phyloP scores from a whole-genome alignment of 2,113 vertebrate species.

The Podarcis cretensis region DNA sequence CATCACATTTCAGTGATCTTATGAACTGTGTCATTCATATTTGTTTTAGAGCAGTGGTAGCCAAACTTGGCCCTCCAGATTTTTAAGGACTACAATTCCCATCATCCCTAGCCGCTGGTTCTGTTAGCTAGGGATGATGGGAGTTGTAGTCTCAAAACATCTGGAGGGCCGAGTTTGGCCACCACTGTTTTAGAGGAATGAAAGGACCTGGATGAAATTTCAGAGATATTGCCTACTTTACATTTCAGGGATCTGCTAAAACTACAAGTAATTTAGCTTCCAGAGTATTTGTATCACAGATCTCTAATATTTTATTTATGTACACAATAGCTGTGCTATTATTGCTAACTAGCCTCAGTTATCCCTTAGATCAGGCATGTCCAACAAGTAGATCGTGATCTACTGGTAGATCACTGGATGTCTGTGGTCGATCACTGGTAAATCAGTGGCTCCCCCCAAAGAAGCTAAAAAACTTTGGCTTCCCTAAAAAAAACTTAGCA shows the following conservation, averaged over 20 bases:
- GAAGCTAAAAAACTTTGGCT: no score
- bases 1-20: neutral
- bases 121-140: no score
- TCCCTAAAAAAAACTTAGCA: no score
- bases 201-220: neutral
- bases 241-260: neutral
- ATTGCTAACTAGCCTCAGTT: neutral
- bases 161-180: no score
- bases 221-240: neutral
- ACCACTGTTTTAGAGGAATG: neutral
- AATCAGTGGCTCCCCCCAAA: no score
- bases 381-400: no score
- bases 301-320: neutral
- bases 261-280: neutral
- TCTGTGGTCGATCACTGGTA: no score
- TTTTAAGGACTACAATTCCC: no score
- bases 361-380: neutral
- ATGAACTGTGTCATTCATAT: neutral
- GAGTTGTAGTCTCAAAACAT: no score
- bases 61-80: no score
- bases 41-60: neutral
- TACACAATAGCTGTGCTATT: neutral
- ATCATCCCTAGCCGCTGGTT: no score
- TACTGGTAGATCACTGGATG: no score
- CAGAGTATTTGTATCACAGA: neutral